Base-by-base conservation (phyloP, 2,113 vertebrate genomes). In the Fukomys damarensis region DNA sequence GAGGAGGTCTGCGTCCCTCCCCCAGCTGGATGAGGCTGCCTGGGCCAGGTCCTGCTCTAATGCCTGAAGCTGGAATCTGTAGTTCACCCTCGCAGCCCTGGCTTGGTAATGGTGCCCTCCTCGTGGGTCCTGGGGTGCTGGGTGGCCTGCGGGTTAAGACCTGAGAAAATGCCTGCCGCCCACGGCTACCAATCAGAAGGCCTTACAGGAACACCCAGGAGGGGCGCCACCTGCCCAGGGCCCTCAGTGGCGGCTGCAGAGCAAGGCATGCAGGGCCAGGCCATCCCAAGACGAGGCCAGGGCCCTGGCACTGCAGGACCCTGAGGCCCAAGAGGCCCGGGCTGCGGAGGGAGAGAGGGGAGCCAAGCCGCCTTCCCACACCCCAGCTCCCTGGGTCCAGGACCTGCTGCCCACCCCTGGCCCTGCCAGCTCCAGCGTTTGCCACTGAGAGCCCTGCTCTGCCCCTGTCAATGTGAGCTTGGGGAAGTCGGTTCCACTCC, bases 111-210 rank as follows among this genome's bases (percentile, higher is more conserved):
- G 30, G 59, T 30, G 61, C 30, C 65, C 35, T 85, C 14, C 22
- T 19, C 26, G 58, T 17, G 6, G 20, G 0, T 54, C 35, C 38
- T 72, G 72, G 85, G 65, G 79, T 11, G 32, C 76, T 54, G 35
- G 35, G 32, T 46, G 59, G 49, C 61, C 9, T 3, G 8, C 28
- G 61, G 72, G 38, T 8, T 17, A 49, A 30, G 72, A 10, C 5
- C 7, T 65, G 89, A 93, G 89, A 94, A 94, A 61, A 35, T 1
- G 19, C 3, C n/a, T 8, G 6, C 38, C 1, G 80, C 43, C 46
- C 61, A 52, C 41, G 41, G 82, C 89, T 26, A 28, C 66, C 92
- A 95, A 94, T 63, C 41, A 12, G 2, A 77, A 96, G 89, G 56
- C 17, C 8, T 92, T 79, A 94, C 3, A 35, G 59, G 59, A 82